phyloP scores from a whole-genome alignment of 2,113 vertebrate species.

The Conger conger region DNA sequence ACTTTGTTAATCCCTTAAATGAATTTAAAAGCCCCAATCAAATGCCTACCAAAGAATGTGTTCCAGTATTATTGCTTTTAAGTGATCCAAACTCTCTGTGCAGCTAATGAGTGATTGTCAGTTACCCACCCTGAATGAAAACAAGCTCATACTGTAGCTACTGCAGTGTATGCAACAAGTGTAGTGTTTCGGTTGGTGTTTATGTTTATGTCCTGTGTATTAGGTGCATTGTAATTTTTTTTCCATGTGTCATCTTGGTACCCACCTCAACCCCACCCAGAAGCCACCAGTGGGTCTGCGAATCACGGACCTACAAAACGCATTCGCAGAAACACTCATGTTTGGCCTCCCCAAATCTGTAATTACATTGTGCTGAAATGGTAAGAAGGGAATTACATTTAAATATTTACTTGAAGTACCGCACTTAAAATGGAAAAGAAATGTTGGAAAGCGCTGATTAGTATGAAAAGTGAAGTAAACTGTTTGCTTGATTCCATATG shows the following conservation, averaged over 20 bases:
- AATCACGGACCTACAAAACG: not conserved
- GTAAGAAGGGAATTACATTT: conserved; percentile 1
- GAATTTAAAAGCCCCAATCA: too few relatives aligned
- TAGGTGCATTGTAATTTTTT: not conserved
- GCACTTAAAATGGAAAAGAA: not conserved
- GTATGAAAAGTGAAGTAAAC: not conserved
- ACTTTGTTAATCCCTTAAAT: too few relatives aligned
- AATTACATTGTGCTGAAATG: not conserved
- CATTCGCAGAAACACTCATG: not conserved
- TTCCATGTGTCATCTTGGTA: not conserved
- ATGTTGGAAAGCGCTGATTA: not conserved
- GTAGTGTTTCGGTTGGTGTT: too few relatives aligned
- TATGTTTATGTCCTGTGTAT: too few relatives aligned
- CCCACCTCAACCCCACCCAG: not conserved
- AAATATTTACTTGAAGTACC: conserved; percentile 13
- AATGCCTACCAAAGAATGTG: too few relatives aligned
- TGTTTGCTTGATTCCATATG: not conserved
- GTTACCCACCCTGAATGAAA: too few relatives aligned
- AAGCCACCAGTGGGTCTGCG: too few relatives aligned
- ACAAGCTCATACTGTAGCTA: too few relatives aligned
- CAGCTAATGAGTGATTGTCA: too few relatives aligned
- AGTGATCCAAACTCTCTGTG: too few relatives aligned
- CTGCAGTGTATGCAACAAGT: too few relatives aligned
- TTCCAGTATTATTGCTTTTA: too few relatives aligned
- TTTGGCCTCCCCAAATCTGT: not conserved